Evolutionary conservation across 2,888 invertebrate species (phyloP), one percentile per base, ranked within the genome.

Genomic region (Amphimallon solstitiale): DNA sequence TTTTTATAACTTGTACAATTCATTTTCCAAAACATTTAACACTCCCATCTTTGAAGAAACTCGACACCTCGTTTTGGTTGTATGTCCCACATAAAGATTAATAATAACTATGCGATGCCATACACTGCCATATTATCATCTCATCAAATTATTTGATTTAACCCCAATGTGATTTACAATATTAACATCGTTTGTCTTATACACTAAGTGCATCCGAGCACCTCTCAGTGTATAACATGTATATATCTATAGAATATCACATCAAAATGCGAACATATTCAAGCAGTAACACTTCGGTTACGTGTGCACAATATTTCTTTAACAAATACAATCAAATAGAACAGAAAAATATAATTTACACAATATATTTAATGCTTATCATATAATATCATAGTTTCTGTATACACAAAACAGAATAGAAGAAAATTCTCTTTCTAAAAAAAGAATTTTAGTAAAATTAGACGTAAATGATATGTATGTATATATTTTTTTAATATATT

Each of bases 231-330:
- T 38, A 60, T 49, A n/a, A 61, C n/a, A 21, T 62, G 35, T 40
- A 62, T 23, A 51, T 62, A 62, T 37, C 46, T 63, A 63, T 48
- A 12, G 48, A 63, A 56, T 80, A 81, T 81, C 81, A 81, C 80
- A 81, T 81, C 80, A 78, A 81, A 79, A 80, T 79, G 79, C 80
- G 77, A 79, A 77, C 77, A 75, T 77, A 79, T 77, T 74, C 74
- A 80, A 81, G 80, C 80, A 71, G 73, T 73, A 78, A 78, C 76
- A 73, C 70, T 70, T 63, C 65, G 67, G 72, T 74, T 75, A 74
- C 70, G 64, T 29, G 73, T 73, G 74, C 73, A 70, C 15, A 48
- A 35, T 67, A 68, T 63, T 69, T 69, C 64, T 65, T 65, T 54
- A 68, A 54, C 34, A 12, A 40, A 59, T 54, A 54, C 45, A 43